Base-by-base conservation (phyloP, 1,140 invertebrate species). In the Pseudomyrmex gracilis region DNA sequence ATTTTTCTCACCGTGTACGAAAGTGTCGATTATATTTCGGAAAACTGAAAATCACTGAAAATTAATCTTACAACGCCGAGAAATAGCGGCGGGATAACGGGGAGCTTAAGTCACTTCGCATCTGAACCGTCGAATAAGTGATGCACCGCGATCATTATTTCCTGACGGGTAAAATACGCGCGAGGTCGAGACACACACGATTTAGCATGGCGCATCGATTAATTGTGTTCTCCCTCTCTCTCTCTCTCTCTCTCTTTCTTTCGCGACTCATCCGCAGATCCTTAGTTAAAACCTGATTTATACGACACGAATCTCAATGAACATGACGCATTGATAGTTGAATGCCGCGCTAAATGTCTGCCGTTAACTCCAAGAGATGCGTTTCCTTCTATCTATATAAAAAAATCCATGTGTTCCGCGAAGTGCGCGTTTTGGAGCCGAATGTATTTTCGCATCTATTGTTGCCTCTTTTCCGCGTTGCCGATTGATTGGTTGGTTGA, bases 211-310 rank as follows among this genome's bases (percentile, higher is more conserved):
- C 82, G 51, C 71, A 43, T 84, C 53, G 51, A 77, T 74, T 85
- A 67, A 55, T 83, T 61, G 43, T 43, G 45, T 17, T 34, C 34
- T 34, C 34, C 7, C 34, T 34, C 24, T 24, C 5, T 34, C 34
- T 34, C 5, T 34, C 34, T 34, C 34, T 34, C 34, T 34, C 24
- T 24, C 5, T 34, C 34, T 34, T 5, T 34, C 51, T 68, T 57
- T 70, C 64, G 60, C 57, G 49, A 67, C 24, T 63, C 57, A 47
- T 4, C 17, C 17, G 53, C 2, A 53, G 64, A 8, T 34, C 64
- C 55, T 71, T 49, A 60, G 66, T 80, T 80, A 70, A 80, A 71
- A 70, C 66, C 76, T 80, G 76, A 80, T 80, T 80, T 80, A 34
- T 34, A 80, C 43, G 43, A 51, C 20, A 34, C 22, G 45, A 71